These are phyloP conservation scores for Odontocolon sp. DNA, from an alignment of 2,888 invertebrate species.

Conservation along the genomic window DNA sequence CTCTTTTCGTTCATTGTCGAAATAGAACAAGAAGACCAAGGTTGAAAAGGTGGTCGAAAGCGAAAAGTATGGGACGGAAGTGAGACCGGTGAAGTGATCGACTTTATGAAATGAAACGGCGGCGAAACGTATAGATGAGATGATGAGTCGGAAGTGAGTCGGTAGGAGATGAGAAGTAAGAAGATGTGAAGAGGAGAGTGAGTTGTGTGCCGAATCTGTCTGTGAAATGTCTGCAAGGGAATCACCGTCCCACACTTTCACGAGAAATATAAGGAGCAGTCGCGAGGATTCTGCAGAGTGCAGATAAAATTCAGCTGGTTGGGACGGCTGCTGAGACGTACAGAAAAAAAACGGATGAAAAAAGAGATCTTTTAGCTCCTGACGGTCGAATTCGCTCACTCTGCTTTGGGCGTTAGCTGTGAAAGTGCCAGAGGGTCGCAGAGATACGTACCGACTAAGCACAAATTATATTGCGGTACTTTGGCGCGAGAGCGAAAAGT, in stretches of 20 bases:
- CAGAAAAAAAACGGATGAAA: not conserved
- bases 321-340: slow-evolving; percentile 17
- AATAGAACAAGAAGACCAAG: slow-evolving; percentile 34
- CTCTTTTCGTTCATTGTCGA: slow-evolving; percentile 20
- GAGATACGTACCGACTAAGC: slow-evolving; percentile 27
- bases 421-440: slow-evolving; percentile 28
- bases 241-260: slow-evolving; percentile 30
- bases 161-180: slow-evolving; percentile 11
- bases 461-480: slow-evolving; percentile 57
- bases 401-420: no score
- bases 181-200: slow-evolving; percentile 20
- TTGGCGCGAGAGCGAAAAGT: slow-evolving; percentile 43
- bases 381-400: no score
- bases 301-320: slow-evolving; percentile 60
- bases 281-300: slow-evolving; percentile 55
- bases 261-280: slow-evolving; percentile 44
- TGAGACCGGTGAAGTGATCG: slow-evolving; percentile 46
- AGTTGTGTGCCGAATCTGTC: slow-evolving; percentile 26
- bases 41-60: slow-evolving; percentile 33
- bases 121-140: not conserved
- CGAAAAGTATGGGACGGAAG: slow-evolving; percentile 10
- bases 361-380: not conserved
- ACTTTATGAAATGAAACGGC: slow-evolving; percentile 51
- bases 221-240: slow-evolving; percentile 36
- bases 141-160: slow-evolving; percentile 25